phyloP scores from a whole-genome alignment of 2,113 vertebrate species.

The Tetrao urogallus region DNA sequence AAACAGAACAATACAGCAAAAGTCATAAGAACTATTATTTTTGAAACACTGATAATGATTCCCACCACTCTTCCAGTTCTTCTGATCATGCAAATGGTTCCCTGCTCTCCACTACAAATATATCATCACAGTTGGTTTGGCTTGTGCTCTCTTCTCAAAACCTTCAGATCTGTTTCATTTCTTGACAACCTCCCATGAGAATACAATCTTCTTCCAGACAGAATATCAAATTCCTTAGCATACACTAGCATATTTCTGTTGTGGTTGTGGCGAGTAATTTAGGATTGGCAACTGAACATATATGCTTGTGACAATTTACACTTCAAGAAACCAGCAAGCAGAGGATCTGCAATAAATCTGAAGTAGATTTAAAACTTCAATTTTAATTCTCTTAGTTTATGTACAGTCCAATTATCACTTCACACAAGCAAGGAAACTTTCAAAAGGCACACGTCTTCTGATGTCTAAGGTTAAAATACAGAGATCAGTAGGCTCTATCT shows the following conservation, averaged over 20 bases:
- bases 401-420: slow-evolving; percentile 42
- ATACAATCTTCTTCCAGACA: background rate
- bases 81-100: background rate
- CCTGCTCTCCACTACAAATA: background rate
- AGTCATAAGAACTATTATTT: background rate
- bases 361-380: background rate
- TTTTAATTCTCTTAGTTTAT: background rate
- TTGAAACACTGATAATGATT: background rate
- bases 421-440: slow-evolving; percentile 3
- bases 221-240: background rate
- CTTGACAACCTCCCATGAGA: background rate
- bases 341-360: background rate
- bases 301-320: background rate
- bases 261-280: background rate
- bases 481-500: background rate
- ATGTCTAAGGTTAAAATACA: slow-evolving; percentile 3
- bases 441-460: slow-evolving; percentile 22
- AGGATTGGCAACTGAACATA: background rate
- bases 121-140: background rate
- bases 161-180: background rate
- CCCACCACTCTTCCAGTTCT: background rate
- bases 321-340: background rate
- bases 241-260: background rate
- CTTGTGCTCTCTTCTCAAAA: background rate
- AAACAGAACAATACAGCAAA: background rate